Conservation (phyloP, 2,113 vertebrate genomes). For the Orientallactaga bullata region DNA sequence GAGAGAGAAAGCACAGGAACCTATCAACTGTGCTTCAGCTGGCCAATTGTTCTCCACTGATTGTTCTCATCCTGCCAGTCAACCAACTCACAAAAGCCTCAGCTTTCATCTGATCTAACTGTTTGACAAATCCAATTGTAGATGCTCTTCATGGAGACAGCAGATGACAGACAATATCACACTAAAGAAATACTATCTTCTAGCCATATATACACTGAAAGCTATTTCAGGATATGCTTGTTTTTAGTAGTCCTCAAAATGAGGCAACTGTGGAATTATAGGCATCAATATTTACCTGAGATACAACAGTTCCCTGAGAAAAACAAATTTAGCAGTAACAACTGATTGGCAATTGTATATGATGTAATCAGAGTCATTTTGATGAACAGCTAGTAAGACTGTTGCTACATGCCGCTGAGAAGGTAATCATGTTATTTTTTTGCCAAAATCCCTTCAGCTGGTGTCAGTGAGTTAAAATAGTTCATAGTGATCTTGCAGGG, state of each 20-base stretch:
- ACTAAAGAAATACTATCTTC: conserved; percentile 68
- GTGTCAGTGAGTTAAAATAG: neutral
- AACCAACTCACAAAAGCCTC: neutral
- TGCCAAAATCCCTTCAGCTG: neutral
- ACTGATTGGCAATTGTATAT: neutral
- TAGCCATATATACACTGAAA: neutral
- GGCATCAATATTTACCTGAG: conserved; percentile 15
- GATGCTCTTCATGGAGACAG: conserved; percentile 65
- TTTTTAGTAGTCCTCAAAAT: conserved; percentile 44
- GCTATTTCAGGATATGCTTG: conserved; percentile 14
- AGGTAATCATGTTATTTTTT: neutral
- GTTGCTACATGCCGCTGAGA: neutral
- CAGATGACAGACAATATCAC: conserved; percentile 72
- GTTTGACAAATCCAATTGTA: conserved; percentile 75
- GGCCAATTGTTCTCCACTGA: conserved; percentile 68
- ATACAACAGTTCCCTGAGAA: neutral
- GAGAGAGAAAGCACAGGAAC: conserved; percentile 16
- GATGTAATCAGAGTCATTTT: neutral
- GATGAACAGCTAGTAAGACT: neutral
- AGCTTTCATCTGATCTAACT: conserved; percentile 78
- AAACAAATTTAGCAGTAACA: neutral
- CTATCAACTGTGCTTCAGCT: conserved; percentile 72
- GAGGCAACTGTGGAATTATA: conserved; percentile 54
- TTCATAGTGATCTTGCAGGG: neutral
- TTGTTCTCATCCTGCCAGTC: neutral